phyloP scores from a whole-genome alignment of 2,888 invertebrate species.

The Nasonovia ribisnigri region DNA sequence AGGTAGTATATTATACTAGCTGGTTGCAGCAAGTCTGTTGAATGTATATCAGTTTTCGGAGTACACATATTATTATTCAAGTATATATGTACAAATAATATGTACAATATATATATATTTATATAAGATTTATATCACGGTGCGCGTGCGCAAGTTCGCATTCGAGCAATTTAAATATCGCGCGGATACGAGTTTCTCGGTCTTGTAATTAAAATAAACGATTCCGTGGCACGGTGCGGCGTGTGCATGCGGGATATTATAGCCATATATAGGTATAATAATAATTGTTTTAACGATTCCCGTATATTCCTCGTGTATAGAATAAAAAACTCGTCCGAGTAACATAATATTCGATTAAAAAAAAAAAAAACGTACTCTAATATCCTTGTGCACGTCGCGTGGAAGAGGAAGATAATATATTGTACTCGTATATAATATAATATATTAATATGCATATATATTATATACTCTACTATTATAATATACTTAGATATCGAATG shows the following conservation, averaged over 20 bases:
- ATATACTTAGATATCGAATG: background rate
- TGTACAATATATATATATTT: background rate
- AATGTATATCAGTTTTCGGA: background rate
- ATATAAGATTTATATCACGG: background rate
- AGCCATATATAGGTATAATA: background rate
- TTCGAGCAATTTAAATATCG: background rate
- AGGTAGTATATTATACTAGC: background rate
- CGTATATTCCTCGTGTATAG: background rate
- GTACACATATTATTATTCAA: background rate
- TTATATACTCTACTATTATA: background rate
- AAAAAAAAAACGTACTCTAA: background rate
- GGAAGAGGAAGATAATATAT: background rate
- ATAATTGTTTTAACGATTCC: conserved; percentile 15
- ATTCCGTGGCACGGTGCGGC: background rate
- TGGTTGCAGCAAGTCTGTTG: too few relatives aligned
- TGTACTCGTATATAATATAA: background rate
- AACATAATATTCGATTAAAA: background rate
- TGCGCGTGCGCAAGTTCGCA: background rate
- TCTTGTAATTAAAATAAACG: conserved; percentile 23
- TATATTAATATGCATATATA: background rate
- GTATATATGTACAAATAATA: background rate
- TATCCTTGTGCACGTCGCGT: background rate
- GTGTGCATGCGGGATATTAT: background rate
- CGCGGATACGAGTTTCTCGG: background rate
- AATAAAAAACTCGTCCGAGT: background rate